Percentiles rank a stretch among this genome's conserved stretches.
Conservation (phyloP, 1,140 invertebrate species). For the Diplogasteroides magnus region DNA sequence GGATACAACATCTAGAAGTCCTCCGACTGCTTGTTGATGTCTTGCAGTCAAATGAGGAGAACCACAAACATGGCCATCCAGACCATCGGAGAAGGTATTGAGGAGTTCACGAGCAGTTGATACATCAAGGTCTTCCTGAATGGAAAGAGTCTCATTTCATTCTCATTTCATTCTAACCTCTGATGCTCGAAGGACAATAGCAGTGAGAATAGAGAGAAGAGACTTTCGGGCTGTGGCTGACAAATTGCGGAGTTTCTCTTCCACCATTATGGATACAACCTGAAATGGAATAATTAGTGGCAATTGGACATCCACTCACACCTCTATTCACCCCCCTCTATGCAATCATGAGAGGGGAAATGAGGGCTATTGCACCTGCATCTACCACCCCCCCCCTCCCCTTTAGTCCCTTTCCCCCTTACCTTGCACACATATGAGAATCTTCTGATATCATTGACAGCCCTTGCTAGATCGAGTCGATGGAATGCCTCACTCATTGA, state of each 20-base stretch:
- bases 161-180: slow-evolving; percentile 10
- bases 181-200: slow-evolving; percentile 79
- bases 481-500: slow-evolving; percentile 88
- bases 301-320: slow-evolving; percentile 14
- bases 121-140: not conserved
- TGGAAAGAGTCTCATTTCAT: not conserved
- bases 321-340: not conserved
- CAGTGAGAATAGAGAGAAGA: slow-evolving; percentile 84
- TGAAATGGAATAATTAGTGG: slow-evolving; percentile 35
- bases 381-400: not conserved
- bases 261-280: slow-evolving; percentile 78
- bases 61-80: slow-evolving; percentile 49
- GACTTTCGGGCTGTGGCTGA: slow-evolving; percentile 88
- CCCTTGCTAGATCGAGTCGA: slow-evolving; percentile 83
- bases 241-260: slow-evolving; percentile 73
- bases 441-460: slow-evolving; percentile 81
- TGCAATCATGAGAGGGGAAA: not conserved
- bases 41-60: slow-evolving; percentile 43
- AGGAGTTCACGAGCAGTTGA: slow-evolving; percentile 2
- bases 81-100: slow-evolving; percentile 22
- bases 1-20: slow-evolving; percentile 54
- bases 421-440: slow-evolving; percentile 92
- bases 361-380: not conserved
- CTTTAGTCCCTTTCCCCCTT: slow-evolving; percentile 13
- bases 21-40: slow-evolving; percentile 37